Percentiles rank a stretch among this genome's conserved stretches.
These are phyloP conservation scores for Philhelius pedissequus DNA, from an alignment of 2,888 invertebrate species.

Conservation along the genomic window DNA sequence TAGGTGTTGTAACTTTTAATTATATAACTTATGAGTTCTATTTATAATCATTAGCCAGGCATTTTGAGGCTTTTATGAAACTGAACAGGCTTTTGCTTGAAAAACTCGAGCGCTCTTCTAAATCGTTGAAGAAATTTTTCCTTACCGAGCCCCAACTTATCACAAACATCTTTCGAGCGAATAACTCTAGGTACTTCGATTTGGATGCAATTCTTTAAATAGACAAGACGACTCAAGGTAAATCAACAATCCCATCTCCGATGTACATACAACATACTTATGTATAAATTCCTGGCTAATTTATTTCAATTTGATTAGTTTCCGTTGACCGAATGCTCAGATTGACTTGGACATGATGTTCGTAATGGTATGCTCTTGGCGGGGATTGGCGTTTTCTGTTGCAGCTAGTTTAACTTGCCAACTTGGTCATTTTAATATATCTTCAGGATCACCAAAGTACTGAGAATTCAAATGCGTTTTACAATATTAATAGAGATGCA, in stretches of 20 bases:
- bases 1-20: too few relatives aligned
- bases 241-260: slow-evolving; percentile 24
- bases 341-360: slow-evolving; percentile 24
- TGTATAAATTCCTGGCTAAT: too few relatives aligned
- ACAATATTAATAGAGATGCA: slow-evolving; percentile 45
- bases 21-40: too few relatives aligned
- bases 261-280: background rate
- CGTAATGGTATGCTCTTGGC: background rate
- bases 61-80: too few relatives aligned
- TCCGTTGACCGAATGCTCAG: slow-evolving; percentile 46
- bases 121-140: too few relatives aligned
- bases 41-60: too few relatives aligned
- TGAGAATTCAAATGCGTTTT: slow-evolving; percentile 37
- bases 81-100: too few relatives aligned
- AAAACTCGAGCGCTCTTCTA: too few relatives aligned
- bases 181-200: slow-evolving; percentile 19
- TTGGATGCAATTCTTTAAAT: slow-evolving; percentile 38
- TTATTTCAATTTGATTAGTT: slow-evolving; percentile 67
- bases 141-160: too few relatives aligned
- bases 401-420: background rate
- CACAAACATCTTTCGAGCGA: background rate
- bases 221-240: background rate
- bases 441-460: slow-evolving; percentile 13
- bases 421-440: slow-evolving; percentile 22
- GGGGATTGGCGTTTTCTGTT: background rate